These are phyloP conservation scores for Selenia dentaria DNA, from an alignment of 2,888 invertebrate genomes.

Conservation along the genomic window DNA sequence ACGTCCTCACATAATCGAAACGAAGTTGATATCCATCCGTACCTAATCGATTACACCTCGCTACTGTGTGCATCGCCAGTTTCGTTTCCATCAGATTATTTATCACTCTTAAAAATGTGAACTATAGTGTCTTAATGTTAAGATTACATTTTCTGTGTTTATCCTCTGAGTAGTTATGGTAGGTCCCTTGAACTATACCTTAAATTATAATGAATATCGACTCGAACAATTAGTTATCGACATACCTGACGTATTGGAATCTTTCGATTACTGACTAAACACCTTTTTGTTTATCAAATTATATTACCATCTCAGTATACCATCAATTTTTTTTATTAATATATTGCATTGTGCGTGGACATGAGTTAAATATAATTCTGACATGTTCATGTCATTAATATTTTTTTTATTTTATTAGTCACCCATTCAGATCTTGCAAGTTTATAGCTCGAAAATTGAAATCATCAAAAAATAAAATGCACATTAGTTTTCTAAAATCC, in stretches of 20 bases:
- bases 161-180: slow-evolving; percentile 10
- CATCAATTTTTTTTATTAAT: too few species aligned
- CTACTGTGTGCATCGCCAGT: slow-evolving; percentile 61
- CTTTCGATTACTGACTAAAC: slow-evolving; percentile 35
- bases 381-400: slow-evolving; percentile 11
- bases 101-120: slow-evolving; percentile 1
- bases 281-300: slow-evolving; percentile 17
- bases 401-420: slow-evolving; percentile 11
- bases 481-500: too few species aligned
- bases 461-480: too few species aligned
- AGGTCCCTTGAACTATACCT: slow-evolving; percentile 40
- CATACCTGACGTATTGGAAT: slow-evolving; percentile 40
- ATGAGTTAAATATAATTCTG: slow-evolving; percentile 17
- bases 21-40: slow-evolving; percentile 50
- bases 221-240: slow-evolving; percentile 34
- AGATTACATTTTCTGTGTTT: not conserved
- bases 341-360: slow-evolving; percentile 10
- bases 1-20: slow-evolving; percentile 49
- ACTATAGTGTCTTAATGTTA: not conserved
- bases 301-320: slow-evolving; percentile 12
- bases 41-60: slow-evolving; percentile 63
- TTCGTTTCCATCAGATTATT: slow-evolving; percentile 18
- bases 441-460: slow-evolving; percentile 16
- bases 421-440: slow-evolving; percentile 9
- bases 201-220: slow-evolving; percentile 47